A percentile compares a stretch with the other conserved stretches of the same genome.
Conservation (phyloP, 2,113 vertebrate genomes). For the Bos indicus region DNA sequence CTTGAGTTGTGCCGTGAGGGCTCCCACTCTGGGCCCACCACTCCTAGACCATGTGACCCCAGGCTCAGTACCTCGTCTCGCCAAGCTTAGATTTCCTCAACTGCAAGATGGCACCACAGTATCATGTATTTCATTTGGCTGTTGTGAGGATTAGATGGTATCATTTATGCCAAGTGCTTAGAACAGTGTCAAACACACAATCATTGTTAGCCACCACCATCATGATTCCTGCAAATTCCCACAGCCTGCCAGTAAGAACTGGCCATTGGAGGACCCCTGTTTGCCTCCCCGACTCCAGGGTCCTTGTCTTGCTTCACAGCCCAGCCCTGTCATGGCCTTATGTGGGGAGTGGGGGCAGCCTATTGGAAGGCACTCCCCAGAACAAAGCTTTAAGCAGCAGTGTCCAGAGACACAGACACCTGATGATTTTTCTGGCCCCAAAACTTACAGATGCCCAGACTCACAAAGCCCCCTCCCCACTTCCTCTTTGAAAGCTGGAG, state of each 20-base stretch:
- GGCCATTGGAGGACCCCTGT: background rate
- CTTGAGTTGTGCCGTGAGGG: rapidly evolving
- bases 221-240: background rate
- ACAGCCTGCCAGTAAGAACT: background rate
- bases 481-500: background rate
- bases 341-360: background rate
- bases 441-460: background rate
- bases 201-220: background rate
- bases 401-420: background rate
- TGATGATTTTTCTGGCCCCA: background rate
- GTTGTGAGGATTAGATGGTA: background rate
- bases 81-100: background rate
- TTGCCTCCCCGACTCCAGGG: background rate
- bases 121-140: background rate
- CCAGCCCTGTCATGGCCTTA: background rate
- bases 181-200: background rate
- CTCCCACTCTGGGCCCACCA: background rate
- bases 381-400: background rate
- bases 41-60: too few species aligned
- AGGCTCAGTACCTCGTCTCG: background rate
- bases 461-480: background rate
- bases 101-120: background rate
- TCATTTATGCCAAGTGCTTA: background rate
- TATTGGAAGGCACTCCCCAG: background rate
- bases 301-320: background rate